phyloP scores from a whole-genome alignment of 2,888 invertebrate species.

The Thysanoteuthis rhombus region DNA sequence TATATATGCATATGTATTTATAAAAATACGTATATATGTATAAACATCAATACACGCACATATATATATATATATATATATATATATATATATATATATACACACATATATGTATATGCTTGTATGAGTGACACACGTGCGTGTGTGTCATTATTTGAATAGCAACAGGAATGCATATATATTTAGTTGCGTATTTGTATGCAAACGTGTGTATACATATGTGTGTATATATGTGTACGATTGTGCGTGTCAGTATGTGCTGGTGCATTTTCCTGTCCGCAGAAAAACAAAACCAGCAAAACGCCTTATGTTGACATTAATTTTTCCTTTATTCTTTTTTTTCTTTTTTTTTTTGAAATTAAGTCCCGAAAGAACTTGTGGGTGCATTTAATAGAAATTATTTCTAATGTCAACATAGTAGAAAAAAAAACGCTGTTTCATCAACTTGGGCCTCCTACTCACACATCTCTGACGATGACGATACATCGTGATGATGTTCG shows the following conservation, averaged over 20 bases:
- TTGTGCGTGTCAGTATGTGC: not conserved
- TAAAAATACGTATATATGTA: too few species aligned
- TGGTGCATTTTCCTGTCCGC: not conserved
- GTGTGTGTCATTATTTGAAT: too few species aligned
- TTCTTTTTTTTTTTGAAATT: not conserved
- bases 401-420: not conserved
- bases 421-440: not conserved
- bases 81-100: too few species aligned
- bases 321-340: not conserved
- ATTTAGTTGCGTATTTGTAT: not conserved
- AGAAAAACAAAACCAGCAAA: not conserved
- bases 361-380: not conserved
- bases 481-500: not conserved
- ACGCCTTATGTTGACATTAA: not conserved
- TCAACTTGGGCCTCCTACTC: not conserved
- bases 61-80: too few species aligned
- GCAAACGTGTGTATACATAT: not conserved
- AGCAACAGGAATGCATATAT: too few species aligned
- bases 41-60: too few species aligned
- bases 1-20: too few species aligned
- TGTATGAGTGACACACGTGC: too few species aligned
- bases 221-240: not conserved
- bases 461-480: not conserved
- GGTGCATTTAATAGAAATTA: not conserved
- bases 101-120: too few species aligned